These are phyloP conservation scores for Rhinatrema bivittatum DNA, from an alignment of 2,797 vertebrate genomes.

Conservation along the genomic window DNA sequence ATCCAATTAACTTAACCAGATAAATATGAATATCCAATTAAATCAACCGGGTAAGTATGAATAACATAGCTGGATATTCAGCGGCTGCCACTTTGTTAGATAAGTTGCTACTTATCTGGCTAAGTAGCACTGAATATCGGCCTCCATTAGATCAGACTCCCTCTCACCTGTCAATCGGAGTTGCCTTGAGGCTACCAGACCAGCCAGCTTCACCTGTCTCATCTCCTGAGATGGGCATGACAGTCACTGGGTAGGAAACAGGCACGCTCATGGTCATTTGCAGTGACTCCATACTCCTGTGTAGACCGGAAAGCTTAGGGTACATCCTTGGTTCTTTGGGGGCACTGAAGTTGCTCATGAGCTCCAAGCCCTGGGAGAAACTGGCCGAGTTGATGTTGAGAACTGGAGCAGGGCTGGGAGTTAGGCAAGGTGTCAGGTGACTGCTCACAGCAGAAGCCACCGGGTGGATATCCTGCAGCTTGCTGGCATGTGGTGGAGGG, in stretches of 20 bases:
- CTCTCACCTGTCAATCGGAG: slow-evolving; percentile 71
- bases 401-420: slow-evolving; percentile 83
- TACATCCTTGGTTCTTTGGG: slow-evolving; percentile 72
- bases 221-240: slow-evolving; percentile 49
- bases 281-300: slow-evolving; percentile 91
- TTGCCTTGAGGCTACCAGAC: slow-evolving; percentile 66
- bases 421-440: slow-evolving; percentile 64
- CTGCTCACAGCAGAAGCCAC: slow-evolving; percentile 27
- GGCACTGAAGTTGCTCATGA: slow-evolving; percentile 55
- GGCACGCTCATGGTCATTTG: slow-evolving; percentile 85
- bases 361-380: slow-evolving; percentile 79
- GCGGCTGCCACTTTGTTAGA: no score
- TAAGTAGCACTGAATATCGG: no score
- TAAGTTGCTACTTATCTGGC: no score
- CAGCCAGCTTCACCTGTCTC: slow-evolving; percentile 63
- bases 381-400: slow-evolving; percentile 86
- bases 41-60: no score
- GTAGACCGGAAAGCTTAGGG: slow-evolving; percentile 79
- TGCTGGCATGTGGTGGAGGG: slow-evolving; percentile 50
- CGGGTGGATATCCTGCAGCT: slow-evolving; percentile 66
- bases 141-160: no score
- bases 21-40: no score
- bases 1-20: no score
- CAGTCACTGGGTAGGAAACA: slow-evolving; percentile 33
- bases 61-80: no score